Base-by-base conservation (phyloP, 2,113 vertebrate genomes). In the Pachypanchax playfairii region DNA sequence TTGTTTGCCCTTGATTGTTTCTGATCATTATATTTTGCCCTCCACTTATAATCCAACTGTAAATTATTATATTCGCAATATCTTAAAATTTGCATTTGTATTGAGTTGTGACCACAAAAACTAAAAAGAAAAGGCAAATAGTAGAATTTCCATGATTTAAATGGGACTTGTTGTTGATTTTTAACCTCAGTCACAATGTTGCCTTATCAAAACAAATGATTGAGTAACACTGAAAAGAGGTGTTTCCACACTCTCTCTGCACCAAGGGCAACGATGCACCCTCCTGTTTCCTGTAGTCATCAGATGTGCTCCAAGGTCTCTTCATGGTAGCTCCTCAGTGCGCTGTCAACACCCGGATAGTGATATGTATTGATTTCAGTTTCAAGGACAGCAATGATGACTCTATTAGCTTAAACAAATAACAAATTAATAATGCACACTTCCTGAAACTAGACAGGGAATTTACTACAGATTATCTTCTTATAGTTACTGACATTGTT, bases 351-450 rank as follows among this genome's bases (percentile, higher is more conserved):
- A 42, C 39, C 39, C 7, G 39, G n/a, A 8, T 42, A 18, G n/a
- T n/a, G 39, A 42, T n/a, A 18, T 42, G 39, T n/a, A 42, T 42
- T 42, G 39, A 42, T 42, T 42, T 2, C 39, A 42, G 7, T 42
- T n/a, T 42, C 39, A 42, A 42, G 39, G 39, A 42, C n/a, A 20
- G 39, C 8, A n/a, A 42, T 42, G 39, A 42, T 42, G 39, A n/a
- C n/a, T 18, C 39, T 20, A 18, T 42, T 42, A 42, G 39, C 39
- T n/a, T 42, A 42, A 42, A 42, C 39, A 42, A 42, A 42, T 42
- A 42, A 41, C 38, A 41, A 42, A 42, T 42, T 42, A 42, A 42
- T 42, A 42, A 42, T 42, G 39, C 39, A 42, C 39, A 42, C 13
- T 41, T 6, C 38, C 6, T 41, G 15, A 5, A n/a, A 41, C 38